phyloP scores from a whole-genome alignment of 1,140 invertebrate genomes.

The Temnothorax nylanderi region DNA sequence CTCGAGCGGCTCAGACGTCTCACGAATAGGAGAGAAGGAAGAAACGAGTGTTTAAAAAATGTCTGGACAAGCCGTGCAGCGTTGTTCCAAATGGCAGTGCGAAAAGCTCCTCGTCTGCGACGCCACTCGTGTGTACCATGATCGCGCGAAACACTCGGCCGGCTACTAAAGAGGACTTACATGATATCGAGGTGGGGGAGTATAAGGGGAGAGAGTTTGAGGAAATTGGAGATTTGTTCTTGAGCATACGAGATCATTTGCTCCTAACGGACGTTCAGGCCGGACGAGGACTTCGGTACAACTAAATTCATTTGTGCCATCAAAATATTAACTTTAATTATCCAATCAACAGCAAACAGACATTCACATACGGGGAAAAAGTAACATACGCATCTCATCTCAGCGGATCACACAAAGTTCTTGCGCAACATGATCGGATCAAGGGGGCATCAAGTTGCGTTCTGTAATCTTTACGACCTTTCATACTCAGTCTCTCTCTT shows the following conservation, averaged over 20 bases:
- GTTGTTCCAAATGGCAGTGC: slow-evolving; percentile 69
- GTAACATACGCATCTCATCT: slow-evolving; percentile 72
- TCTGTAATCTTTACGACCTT: slow-evolving; percentile 54
- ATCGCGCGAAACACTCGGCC: slow-evolving; percentile 47
- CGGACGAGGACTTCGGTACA: slow-evolving; percentile 76
- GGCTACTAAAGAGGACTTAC: slow-evolving; percentile 3
- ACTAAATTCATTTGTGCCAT: slow-evolving; percentile 78
- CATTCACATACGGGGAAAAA: slow-evolving; percentile 77
- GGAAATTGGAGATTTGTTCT: not conserved
- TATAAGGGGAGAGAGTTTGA: not conserved
- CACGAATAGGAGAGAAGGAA: slow-evolving; percentile 43
- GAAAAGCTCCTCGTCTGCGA: slow-evolving; percentile 44
- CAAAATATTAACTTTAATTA: slow-evolving; percentile 80
- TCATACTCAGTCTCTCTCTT: slow-evolving; percentile 51
- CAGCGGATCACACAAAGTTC: slow-evolving; percentile 64
- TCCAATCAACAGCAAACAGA: slow-evolving; percentile 77
- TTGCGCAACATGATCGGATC: slow-evolving; percentile 70
- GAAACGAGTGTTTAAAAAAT: slow-evolving; percentile 45
- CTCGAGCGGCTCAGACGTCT: slow-evolving; percentile 20
- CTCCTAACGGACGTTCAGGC: slow-evolving; percentile 67
- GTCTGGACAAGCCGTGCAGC: slow-evolving; percentile 30
- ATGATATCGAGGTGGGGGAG: not conserved
- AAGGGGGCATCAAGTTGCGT: slow-evolving; percentile 56
- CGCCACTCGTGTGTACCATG: slow-evolving; percentile 35
- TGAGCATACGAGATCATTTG: slow-evolving; percentile 52